Evolutionary conservation across 2,888 invertebrate species (phyloP).

Genomic region (Andrena dorsata): DNA sequence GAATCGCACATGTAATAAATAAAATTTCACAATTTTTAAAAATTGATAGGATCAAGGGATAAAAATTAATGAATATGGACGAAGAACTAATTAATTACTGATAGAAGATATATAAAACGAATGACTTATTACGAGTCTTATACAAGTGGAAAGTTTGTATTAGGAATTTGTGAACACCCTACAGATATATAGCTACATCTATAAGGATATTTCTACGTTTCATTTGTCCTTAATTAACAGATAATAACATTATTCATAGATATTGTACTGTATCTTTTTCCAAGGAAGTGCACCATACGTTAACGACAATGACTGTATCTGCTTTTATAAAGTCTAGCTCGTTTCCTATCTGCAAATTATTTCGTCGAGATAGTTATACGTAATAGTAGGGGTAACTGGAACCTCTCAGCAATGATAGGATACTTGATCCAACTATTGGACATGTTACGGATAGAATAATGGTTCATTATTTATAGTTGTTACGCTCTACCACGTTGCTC

Average conservation of each 20-base stretch:
- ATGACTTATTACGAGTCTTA: too few relatives aligned
- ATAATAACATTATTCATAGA: slow-evolving; percentile 11
- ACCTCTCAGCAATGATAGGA: slow-evolving; percentile 47
- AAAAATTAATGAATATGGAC: too few relatives aligned
- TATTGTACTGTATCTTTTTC: background rate
- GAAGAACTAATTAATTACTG: too few relatives aligned
- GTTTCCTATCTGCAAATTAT: slow-evolving; percentile 45
- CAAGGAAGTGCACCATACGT: slow-evolving; percentile 20
- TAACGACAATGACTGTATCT: slow-evolving; percentile 30
- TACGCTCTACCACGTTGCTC: background rate
- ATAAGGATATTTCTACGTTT: background rate
- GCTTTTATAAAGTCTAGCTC: slow-evolving; percentile 7
- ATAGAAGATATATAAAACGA: too few relatives aligned
- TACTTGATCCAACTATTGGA: slow-evolving; percentile 46
- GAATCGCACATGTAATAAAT: too few relatives aligned
- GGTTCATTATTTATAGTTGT: slow-evolving; percentile 41
- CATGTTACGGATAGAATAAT: slow-evolving; percentile 39
- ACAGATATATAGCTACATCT: too few relatives aligned
- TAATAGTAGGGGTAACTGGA: slow-evolving; percentile 48
- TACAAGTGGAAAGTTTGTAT: too few relatives aligned
- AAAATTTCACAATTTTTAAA: too few relatives aligned
- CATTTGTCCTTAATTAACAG: slow-evolving; percentile 3
- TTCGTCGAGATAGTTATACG: slow-evolving; percentile 27
- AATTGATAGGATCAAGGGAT: too few relatives aligned
- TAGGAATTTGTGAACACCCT: too few relatives aligned